These are phyloP conservation scores for Geococcyx californianus DNA, from an alignment of 2,113 vertebrate genomes.

Conservation along the genomic window DNA sequence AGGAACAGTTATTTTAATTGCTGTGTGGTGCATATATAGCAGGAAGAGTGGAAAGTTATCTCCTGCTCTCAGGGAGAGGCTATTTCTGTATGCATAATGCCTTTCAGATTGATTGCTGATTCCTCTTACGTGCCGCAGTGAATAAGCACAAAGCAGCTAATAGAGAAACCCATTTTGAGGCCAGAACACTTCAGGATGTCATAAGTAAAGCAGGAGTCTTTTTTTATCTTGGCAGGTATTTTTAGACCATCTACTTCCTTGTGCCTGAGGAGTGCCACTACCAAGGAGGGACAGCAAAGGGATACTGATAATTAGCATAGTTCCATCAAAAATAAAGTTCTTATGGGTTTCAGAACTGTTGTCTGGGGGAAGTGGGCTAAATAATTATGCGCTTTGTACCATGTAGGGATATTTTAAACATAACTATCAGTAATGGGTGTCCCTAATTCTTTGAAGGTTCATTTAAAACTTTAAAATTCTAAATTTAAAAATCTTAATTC, in stretches of 20 bases:
- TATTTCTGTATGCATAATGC: slow-evolving; percentile 44
- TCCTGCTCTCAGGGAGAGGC: neutral
- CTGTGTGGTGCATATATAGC: neutral
- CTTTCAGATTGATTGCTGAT: slow-evolving; percentile 42
- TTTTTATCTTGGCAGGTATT: slow-evolving; percentile 37
- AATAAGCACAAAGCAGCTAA: slow-evolving; percentile 22
- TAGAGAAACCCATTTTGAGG: slow-evolving; percentile 26
- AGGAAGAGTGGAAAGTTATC: slow-evolving; percentile 5
- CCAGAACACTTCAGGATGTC: slow-evolving; percentile 35
- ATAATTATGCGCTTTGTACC: neutral
- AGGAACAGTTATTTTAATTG: slow-evolving; percentile 31
- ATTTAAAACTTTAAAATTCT: neutral
- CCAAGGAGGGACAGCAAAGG: neutral
- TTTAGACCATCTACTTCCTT: slow-evolving; percentile 31
- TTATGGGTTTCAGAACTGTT: neutral
- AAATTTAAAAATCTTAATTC: neutral
- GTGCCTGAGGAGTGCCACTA: neutral
- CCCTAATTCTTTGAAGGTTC: neutral
- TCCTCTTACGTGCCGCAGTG: neutral
- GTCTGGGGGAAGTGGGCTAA: neutral
- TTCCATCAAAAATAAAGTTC: neutral
- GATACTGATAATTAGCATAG: neutral
- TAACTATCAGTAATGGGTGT: neutral
- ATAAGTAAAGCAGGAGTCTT: slow-evolving; percentile 12
- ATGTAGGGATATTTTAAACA: neutral